Evolutionary conservation across 2,797 vertebrate genomes (phyloP).

Genomic region (Tokudaia muenninki): DNA sequence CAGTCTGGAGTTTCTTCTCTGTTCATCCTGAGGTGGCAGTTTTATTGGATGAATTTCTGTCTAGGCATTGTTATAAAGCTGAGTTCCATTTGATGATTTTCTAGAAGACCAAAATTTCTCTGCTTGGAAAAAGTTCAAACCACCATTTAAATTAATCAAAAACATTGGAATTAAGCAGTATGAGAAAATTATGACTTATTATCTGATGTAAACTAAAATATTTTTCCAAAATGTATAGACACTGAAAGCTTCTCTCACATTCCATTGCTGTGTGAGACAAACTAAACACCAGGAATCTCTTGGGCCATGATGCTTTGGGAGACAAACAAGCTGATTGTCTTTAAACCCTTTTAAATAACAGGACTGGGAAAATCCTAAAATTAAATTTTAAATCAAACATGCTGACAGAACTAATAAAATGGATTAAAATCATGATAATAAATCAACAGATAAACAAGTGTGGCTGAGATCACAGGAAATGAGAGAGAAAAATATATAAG

Average conservation of each 20-base stretch:
- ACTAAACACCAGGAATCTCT: not conserved
- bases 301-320: not conserved
- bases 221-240: not conserved
- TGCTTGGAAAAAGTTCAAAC: not conserved
- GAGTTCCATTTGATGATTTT: not conserved
- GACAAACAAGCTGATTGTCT: not conserved
- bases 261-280: not conserved
- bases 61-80: not conserved
- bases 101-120: not conserved
- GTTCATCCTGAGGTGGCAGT: not conserved
- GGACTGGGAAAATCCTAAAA: not conserved
- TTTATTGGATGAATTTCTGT: not conserved
- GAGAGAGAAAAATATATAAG: not conserved
- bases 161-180: conserved; percentile 4
- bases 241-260: not conserved
- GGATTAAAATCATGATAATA: not conserved
- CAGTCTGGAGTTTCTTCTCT: not conserved
- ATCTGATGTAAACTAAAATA: not conserved
- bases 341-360: not conserved
- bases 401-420: not conserved
- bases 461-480: conserved; percentile 16
- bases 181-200: not conserved
- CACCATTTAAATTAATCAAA: not conserved
- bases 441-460: not conserved
- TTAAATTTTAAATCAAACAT: conserved; percentile 25